These are phyloP conservation scores for Drosophila simulans DNA, from an alignment of 1,140 invertebrate species.

Conservation along the genomic window DNA sequence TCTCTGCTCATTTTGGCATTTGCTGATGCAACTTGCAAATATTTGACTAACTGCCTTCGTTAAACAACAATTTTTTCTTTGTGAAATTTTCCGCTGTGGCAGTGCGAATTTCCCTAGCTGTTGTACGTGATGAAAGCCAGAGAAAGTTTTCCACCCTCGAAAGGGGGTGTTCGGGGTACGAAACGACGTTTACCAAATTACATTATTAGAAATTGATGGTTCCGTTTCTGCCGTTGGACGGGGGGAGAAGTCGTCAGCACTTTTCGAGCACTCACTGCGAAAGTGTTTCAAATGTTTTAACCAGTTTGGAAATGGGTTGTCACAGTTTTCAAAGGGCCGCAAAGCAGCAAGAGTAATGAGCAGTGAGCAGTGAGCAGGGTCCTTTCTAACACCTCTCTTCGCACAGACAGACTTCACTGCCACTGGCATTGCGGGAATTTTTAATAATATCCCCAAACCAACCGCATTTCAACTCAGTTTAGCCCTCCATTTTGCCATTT, in stretches of 20 bases:
- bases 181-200: conserved; percentile 80
- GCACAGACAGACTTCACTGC: conserved; percentile 15
- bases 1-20: conserved; percentile 64
- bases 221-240: conserved; percentile 16
- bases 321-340: not conserved
- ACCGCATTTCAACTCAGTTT: conserved; percentile 61
- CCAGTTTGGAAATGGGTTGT: conserved; percentile 23
- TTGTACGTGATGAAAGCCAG: conserved; percentile 61
- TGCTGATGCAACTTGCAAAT: conserved; percentile 77
- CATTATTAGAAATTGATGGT: conserved; percentile 83
- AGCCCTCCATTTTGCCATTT: conserved; percentile 14
- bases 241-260: conserved; percentile 27
- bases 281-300: conserved; percentile 31
- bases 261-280: conserved; percentile 16
- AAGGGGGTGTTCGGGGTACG: conserved; percentile 35
- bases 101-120: conserved; percentile 60
- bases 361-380: conserved; percentile 19
- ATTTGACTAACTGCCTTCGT: conserved; percentile 78
- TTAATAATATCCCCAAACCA: conserved; percentile 56
- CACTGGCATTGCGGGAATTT: conserved; percentile 50
- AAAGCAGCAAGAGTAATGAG: conserved; percentile 24
- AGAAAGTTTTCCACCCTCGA: conserved; percentile 33
- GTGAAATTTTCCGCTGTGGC: conserved; percentile 6
- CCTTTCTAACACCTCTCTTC: conserved; percentile 27
- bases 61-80: conserved; percentile 31